These are phyloP conservation scores for Trichomycterus rosablanca DNA, from an alignment of 2,113 vertebrate species.

Conservation along the genomic window DNA sequence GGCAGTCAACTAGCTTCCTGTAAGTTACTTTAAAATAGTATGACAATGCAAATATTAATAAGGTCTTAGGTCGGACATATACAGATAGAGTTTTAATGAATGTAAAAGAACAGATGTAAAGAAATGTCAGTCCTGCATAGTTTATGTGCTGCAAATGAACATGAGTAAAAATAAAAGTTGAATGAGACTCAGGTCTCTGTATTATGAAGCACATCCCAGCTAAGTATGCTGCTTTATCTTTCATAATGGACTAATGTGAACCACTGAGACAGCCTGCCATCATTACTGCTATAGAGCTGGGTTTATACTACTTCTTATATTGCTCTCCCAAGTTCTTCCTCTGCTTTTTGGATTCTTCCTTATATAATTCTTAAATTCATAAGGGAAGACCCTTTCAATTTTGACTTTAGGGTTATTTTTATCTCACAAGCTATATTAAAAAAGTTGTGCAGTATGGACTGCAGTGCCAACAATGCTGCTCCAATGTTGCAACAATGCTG, in stretches of 20 bases:
- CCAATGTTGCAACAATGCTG: too few species aligned
- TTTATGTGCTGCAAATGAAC: conserved; percentile 51
- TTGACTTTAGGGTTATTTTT: too few species aligned
- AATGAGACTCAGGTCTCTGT: conserved; percentile 53
- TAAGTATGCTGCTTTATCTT: conserved; percentile 45
- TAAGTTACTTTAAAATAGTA: too few species aligned
- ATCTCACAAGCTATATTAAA: too few species aligned
- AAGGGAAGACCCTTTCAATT: too few species aligned
- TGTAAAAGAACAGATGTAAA: conserved; percentile 6
- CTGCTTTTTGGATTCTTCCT: too few species aligned
- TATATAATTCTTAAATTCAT: too few species aligned
- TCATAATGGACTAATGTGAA: conserved; percentile 44
- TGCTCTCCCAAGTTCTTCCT: conserved; percentile 1
- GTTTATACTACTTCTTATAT: conserved; percentile 18
- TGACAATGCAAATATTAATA: too few species aligned
- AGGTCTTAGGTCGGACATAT: too few species aligned
- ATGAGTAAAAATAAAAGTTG: conserved; percentile 60
- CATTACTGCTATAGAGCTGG: conserved; percentile 20
- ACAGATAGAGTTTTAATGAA: background rate
- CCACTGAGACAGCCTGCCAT: conserved; percentile 39
- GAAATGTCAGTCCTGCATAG: conserved; percentile 34
- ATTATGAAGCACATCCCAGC: conserved; percentile 51
- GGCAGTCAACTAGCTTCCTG: too few species aligned
- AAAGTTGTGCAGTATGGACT: too few species aligned
- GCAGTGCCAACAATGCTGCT: too few species aligned